Percentiles rank a stretch among this genome's conserved stretches.
Evolutionary conservation across 2,888 invertebrate species (phyloP).

Genomic region (Lithophane semibrunnea): DNA sequence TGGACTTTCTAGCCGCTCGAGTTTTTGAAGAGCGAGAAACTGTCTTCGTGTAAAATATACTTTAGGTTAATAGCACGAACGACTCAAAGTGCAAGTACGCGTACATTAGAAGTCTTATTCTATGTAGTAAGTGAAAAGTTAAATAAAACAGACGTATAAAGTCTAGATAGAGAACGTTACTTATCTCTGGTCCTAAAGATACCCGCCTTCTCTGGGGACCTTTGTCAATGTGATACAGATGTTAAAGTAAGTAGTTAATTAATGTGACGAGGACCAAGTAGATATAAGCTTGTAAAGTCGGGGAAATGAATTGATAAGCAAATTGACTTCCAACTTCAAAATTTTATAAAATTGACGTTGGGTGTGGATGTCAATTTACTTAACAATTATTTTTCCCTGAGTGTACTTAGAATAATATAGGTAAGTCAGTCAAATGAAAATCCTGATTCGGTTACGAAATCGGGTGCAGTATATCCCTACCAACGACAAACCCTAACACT

Average conservation of each 20-base stretch:
- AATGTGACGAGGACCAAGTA: neutral
- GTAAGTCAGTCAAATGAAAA: too few species aligned
- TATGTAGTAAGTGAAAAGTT: conserved; percentile 39
- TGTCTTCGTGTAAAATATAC: neutral
- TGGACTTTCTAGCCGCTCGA: neutral
- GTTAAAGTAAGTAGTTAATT: conserved; percentile 18
- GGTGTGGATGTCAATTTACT: too few species aligned
- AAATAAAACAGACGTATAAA: conserved; percentile 30
- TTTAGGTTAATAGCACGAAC: conserved; percentile 3
- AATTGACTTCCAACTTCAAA: neutral
- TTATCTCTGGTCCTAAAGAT: neutral
- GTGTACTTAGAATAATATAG: too few species aligned
- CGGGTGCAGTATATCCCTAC: too few species aligned
- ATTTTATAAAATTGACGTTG: too few species aligned
- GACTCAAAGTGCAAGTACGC: conserved; percentile 15
- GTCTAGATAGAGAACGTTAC: conserved; percentile 9
- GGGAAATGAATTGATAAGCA: too few species aligned
- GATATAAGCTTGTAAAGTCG: neutral
- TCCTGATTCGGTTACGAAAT: too few species aligned
- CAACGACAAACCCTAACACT: too few species aligned
- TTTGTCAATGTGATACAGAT: conserved; percentile 1
- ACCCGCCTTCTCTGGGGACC: conserved; percentile 16
- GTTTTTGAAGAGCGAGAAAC: neutral
- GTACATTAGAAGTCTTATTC: conserved; percentile 21
- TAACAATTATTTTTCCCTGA: too few species aligned